Evolutionary conservation across 2,797 vertebrate species (phyloP).

Genomic region (Rhabdomys pumilio): DNA sequence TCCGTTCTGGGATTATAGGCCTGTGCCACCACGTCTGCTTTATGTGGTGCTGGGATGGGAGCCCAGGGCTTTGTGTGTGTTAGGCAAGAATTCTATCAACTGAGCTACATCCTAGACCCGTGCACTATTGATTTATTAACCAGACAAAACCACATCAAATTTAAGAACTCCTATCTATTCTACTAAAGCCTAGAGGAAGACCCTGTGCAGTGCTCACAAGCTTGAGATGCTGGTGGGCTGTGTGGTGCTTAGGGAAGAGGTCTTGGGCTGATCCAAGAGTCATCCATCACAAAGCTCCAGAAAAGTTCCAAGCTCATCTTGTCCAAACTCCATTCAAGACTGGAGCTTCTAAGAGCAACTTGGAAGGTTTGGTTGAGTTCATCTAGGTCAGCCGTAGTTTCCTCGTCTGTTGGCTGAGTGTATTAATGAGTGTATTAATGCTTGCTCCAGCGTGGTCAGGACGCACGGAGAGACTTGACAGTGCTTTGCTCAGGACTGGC

Average conservation of each 20-base stretch:
- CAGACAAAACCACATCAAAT: background rate
- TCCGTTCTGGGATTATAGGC: background rate
- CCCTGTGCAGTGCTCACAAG: background rate
- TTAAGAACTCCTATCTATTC: background rate
- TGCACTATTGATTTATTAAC: background rate
- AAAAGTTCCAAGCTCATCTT: background rate
- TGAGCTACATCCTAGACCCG: background rate
- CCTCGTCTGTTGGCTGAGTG: background rate
- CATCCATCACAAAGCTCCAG: background rate
- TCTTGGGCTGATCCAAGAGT: background rate
- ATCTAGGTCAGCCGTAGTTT: conserved; percentile 12
- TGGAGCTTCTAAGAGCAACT: background rate
- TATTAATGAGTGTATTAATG: background rate
- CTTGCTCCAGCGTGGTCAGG: background rate
- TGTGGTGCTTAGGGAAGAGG: background rate
- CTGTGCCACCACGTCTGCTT: background rate
- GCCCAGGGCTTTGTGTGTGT: background rate
- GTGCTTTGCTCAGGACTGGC: background rate
- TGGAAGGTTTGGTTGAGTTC: background rate
- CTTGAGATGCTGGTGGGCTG: background rate
- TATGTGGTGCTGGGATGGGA: background rate
- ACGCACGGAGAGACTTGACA: background rate
- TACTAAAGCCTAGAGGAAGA: background rate
- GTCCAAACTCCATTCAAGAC: background rate
- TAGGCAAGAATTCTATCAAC: background rate